phyloP scores from a whole-genome alignment of 2,797 vertebrate genomes.

The Parambassis ranga region DNA sequence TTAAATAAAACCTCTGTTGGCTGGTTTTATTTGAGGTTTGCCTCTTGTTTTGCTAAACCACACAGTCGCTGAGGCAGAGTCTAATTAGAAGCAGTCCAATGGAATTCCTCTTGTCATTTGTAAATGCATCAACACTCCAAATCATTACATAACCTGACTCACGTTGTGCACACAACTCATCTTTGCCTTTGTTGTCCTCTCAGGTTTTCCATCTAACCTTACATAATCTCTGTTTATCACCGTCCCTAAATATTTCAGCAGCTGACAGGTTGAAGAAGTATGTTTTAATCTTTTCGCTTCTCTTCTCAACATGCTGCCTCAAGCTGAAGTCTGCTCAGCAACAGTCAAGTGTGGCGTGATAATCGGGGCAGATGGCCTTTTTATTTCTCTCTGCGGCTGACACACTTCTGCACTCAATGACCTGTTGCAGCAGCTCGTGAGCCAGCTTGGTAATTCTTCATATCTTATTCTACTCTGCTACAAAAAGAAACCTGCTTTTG shows the following conservation, averaged over 20 bases:
- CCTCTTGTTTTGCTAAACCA: background rate
- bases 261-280: conserved; percentile 4
- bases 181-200: background rate
- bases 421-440: background rate
- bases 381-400: background rate
- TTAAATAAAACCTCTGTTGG: too few species aligned
- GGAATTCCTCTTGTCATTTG: conserved; percentile 11
- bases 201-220: conserved; percentile 19
- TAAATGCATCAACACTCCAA: background rate
- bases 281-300: conserved; percentile 16
- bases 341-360: conserved; percentile 1
- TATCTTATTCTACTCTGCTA: too few species aligned
- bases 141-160: conserved; percentile 20
- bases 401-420: background rate
- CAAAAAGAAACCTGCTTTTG: too few species aligned
- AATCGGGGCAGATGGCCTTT: conserved; percentile 8
- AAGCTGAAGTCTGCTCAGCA: conserved; percentile 9
- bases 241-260: conserved; percentile 14
- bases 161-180: background rate
- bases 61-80: background rate
- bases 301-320: background rate
- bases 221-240: conserved; percentile 23
- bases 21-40: too few species aligned
- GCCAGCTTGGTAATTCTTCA: conserved; percentile 7
- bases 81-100: conserved; percentile 2